These are phyloP conservation scores for Hermetia illucens DNA, from an alignment of 1,140 invertebrate genomes.

Conservation along the genomic window DNA sequence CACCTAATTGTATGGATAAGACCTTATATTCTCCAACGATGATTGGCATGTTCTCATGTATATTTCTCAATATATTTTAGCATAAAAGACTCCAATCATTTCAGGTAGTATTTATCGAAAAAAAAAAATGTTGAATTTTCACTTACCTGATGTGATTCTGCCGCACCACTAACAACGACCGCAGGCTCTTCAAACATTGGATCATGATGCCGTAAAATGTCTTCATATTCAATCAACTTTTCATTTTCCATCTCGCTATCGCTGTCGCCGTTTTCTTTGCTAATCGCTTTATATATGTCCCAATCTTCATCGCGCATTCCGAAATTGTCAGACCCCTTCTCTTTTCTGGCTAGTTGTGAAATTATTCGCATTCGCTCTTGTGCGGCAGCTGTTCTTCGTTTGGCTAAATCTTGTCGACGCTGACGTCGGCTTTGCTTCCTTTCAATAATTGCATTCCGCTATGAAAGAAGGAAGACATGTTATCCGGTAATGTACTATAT, in stretches of 20 bases:
- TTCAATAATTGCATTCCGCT: constrained; percentile 48
- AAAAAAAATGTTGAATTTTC: not conserved
- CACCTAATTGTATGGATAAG: too few species aligned
- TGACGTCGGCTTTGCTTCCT: constrained; percentile 55
- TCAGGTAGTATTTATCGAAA: too few species aligned
- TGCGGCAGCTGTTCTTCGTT: constrained; percentile 72
- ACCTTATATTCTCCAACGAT: too few species aligned
- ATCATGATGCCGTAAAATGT: constrained; percentile 70
- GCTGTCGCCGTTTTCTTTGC: constrained; percentile 53
- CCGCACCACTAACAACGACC: constrained; percentile 30
- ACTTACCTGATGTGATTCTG: constrained; percentile 49
- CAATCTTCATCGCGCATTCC: constrained; percentile 87
- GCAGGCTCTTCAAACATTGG: constrained; percentile 44
- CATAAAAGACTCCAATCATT: too few species aligned
- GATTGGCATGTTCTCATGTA: too few species aligned
- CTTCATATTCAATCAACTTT: constrained; percentile 72
- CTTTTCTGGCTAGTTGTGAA: constrained; percentile 67
- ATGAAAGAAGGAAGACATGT: too few species aligned
- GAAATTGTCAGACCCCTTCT: constrained; percentile 84
- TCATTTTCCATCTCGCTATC: constrained; percentile 88
- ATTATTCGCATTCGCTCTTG: constrained; percentile 90
- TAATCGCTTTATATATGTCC: constrained; percentile 90
- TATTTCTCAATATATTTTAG: too few species aligned
- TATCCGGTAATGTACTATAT: constrained; percentile 3
- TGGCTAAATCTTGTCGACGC: constrained; percentile 73